Conservation (phyloP, 1,140 invertebrate genomes). For the Chrysopa pallens region DNA sequence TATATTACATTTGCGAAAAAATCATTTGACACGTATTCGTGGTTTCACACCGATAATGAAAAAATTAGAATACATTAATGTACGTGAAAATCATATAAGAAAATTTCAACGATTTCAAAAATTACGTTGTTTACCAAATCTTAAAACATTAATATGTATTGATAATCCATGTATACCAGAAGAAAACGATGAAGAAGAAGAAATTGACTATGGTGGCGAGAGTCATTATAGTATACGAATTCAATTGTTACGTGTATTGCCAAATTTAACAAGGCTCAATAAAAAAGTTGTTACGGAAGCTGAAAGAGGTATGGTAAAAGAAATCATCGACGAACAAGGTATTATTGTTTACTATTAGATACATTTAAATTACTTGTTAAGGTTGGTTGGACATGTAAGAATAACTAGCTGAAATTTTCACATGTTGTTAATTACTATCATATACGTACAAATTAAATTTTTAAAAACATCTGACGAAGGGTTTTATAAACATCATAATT, state of each 20-base stretch:
- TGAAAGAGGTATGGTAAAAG: not conserved
- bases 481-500: too few relatives aligned
- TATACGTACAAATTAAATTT: too few relatives aligned
- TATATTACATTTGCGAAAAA: constrained; percentile 28
- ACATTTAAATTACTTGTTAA: too few relatives aligned
- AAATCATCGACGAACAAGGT: not conserved
- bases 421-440: too few relatives aligned
- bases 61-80: constrained; percentile 30
- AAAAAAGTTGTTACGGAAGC: not conserved
- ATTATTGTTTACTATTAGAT: not conserved
- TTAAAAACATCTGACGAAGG: too few relatives aligned
- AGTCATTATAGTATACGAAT: not conserved
- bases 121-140: constrained; percentile 21
- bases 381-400: too few relatives aligned
- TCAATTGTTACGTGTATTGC: not conserved
- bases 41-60: constrained; percentile 22
- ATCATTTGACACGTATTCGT: constrained; percentile 26
- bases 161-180: constrained; percentile 18
- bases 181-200: not conserved
- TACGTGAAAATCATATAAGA: constrained; percentile 27
- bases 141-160: constrained; percentile 26
- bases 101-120: constrained; percentile 29
- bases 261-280: not conserved
- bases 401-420: too few relatives aligned
- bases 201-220: not conserved